Base-by-base conservation (phyloP, 2,113 vertebrate genomes). In the Gallinago undulata region DNA sequence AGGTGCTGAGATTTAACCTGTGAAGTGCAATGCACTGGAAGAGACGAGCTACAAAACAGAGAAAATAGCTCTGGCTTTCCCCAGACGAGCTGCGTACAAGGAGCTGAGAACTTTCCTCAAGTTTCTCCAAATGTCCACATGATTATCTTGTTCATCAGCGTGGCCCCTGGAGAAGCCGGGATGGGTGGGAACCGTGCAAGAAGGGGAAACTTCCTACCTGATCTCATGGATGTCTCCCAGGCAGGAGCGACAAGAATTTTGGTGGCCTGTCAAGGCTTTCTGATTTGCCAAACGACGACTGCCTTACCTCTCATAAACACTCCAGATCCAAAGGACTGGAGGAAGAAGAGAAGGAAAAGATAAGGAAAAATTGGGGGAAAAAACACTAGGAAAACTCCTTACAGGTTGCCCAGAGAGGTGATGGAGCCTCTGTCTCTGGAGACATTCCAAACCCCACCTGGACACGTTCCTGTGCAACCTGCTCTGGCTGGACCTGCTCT, bases 231-330 rank as follows among this genome's bases (percentile, higher is more conserved):
- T 48, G 19, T 63, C 45, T 60, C 62, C 55, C 4, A 1, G 16
- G 37, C 0, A 2, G 45, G 56, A 88, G 50, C 1, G 11, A 30
- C 0, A 0, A 33, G 17, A 5, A 13, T n/a, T 76, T 81, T 43
- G 24, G 39, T 62, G 33, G 16, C 19, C 30, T 37, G 25, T 79
- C 19, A 64, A 62, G 51, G 55, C 24, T 76, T 83, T 77, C 63
- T 74, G 41, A 13, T 50, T 5, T 2, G 47, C n/a, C 39, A 56
- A 14, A 69, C 43, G 35, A 3, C 3, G 2, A 39, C 25, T 69
- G 45, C 28, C 62, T 89, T 57, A 47, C 7, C 21, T 77, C 45
- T 78, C 30, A 22, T 66, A 56, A 75, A 51, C n/a, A 22, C 12
- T 68, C 23, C 83, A 90, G 25, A 55, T n/a, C 18, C 37, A 83